phyloP scores from a whole-genome alignment of 1,140 invertebrate genomes.

The Akabosia matsudoensis region DNA sequence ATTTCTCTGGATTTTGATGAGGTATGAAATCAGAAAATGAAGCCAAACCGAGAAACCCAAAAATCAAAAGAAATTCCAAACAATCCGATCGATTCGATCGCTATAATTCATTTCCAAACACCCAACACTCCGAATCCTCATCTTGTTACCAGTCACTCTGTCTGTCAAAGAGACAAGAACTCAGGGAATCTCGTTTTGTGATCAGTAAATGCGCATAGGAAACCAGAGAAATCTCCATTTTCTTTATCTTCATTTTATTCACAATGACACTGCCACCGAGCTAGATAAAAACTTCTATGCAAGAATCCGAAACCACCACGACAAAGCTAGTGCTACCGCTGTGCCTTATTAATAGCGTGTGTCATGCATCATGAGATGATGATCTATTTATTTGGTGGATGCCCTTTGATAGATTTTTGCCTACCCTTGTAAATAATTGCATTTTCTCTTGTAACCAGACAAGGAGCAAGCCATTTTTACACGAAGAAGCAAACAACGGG shows the following conservation, averaged over 20 bases:
- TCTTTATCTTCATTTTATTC: neutral
- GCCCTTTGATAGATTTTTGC: slow-evolving; percentile 17
- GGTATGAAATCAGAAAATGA: neutral
- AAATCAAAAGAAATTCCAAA: slow-evolving; percentile 11
- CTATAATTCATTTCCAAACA: slow-evolving; percentile 2
- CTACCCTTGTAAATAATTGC: slow-evolving; percentile 16
- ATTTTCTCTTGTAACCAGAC: neutral
- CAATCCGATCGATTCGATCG: neutral
- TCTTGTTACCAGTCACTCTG: neutral
- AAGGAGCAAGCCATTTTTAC: slow-evolving; percentile 5
- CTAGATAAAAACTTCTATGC: neutral
- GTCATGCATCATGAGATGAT: slow-evolving; percentile 19
- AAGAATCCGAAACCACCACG: neutral
- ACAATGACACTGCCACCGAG: neutral
- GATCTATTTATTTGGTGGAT: slow-evolving; percentile 22
- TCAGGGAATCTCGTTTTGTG: too few relatives aligned
- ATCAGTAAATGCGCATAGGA: neutral
- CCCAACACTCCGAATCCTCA: neutral
- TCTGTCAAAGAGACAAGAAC: neutral
- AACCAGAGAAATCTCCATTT: neutral
- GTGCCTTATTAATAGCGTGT: slow-evolving; percentile 20
- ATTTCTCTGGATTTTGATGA: neutral
- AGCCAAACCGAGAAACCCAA: slow-evolving; percentile 18
- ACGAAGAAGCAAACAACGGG: neutral
- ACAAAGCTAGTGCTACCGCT: neutral